phyloP scores from a whole-genome alignment of 2,888 invertebrate genomes.

The Eristalinus aeneus region DNA sequence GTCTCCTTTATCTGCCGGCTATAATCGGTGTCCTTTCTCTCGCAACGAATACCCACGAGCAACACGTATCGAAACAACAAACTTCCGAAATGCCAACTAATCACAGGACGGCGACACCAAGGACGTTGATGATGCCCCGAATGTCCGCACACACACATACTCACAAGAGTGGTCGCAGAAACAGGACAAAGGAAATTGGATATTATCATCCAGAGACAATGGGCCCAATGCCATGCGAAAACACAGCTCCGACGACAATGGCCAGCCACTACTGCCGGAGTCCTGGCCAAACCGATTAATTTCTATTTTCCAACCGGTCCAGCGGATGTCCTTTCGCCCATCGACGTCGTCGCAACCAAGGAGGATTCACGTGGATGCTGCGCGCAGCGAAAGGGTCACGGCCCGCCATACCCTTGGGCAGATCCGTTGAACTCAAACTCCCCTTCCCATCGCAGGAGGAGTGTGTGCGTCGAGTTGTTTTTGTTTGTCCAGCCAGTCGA shows the following conservation, averaged over 20 bases:
- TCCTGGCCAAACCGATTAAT: slow-evolving; percentile 66
- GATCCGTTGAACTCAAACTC: slow-evolving; percentile 45
- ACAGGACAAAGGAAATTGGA: slow-evolving; percentile 68
- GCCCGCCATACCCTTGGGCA: slow-evolving; percentile 43
- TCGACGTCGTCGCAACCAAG: neutral
- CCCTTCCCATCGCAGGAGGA: neutral
- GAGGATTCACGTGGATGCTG: slow-evolving; percentile 19
- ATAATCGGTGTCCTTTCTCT: neutral
- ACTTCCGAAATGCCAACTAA: slow-evolving; percentile 44
- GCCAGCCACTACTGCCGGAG: slow-evolving; percentile 42
- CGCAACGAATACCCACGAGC: neutral
- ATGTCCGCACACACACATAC: neutral
- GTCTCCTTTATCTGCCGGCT: neutral
- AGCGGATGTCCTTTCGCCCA: neutral
- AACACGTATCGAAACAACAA: slow-evolving; percentile 33
- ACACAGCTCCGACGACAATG: slow-evolving; percentile 35
- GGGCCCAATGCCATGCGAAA: slow-evolving; percentile 52
- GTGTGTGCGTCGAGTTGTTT: slow-evolving; percentile 47
- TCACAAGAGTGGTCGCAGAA: slow-evolving; percentile 15
- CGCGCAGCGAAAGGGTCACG: slow-evolving; percentile 23
- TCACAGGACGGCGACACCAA: slow-evolving; percentile 25
- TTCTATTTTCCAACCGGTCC: slow-evolving; percentile 47
- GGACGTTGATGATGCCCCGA: too few species aligned
- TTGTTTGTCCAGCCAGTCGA: slow-evolving; percentile 56
- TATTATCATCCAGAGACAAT: slow-evolving; percentile 67